Evolutionary conservation across 1,140 invertebrate species (phyloP).

Genomic region (Brachionus rotundiformis): DNA sequence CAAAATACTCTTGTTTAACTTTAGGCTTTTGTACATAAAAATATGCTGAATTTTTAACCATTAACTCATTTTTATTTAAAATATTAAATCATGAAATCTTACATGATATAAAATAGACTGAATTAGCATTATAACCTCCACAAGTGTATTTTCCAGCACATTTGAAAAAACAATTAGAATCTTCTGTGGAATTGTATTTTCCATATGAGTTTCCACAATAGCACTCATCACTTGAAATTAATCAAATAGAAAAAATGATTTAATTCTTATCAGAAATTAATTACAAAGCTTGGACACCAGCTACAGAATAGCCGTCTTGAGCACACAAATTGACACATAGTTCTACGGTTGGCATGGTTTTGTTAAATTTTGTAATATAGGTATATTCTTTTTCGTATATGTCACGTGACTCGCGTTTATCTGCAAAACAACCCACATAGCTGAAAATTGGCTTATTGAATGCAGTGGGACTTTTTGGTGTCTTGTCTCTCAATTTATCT

Average conservation of each 20-base stretch:
- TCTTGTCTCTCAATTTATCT: neutral
- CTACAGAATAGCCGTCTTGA: conserved; percentile 33
- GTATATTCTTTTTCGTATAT: conserved; percentile 40
- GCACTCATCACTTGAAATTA: conserved; percentile 33
- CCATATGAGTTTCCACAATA: conserved; percentile 50
- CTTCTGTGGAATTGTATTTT: conserved; percentile 21
- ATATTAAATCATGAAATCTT: neutral
- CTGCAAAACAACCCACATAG: conserved; percentile 36
- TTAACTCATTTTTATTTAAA: neutral
- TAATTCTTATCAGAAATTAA: neutral
- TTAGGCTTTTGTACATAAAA: neutral
- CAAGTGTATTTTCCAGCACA: conserved; percentile 50
- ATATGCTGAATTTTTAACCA: neutral
- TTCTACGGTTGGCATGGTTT: conserved; percentile 38
- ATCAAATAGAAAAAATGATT: neutral
- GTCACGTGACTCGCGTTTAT: conserved; percentile 35
- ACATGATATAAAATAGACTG: conserved; percentile 46
- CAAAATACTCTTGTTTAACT: neutral
- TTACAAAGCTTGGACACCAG: conserved; percentile 49
- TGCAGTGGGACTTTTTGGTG: neutral
- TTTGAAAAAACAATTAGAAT: conserved; percentile 49
- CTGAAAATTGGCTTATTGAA: conserved; percentile 48
- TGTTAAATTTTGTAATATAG: conserved; percentile 51
- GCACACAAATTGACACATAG: conserved; percentile 45
- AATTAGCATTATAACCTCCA: conserved; percentile 51